Base-by-base conservation (phyloP, 53 echinoderm and acorn worm genomes). In the Henricia sp. region DNA sequence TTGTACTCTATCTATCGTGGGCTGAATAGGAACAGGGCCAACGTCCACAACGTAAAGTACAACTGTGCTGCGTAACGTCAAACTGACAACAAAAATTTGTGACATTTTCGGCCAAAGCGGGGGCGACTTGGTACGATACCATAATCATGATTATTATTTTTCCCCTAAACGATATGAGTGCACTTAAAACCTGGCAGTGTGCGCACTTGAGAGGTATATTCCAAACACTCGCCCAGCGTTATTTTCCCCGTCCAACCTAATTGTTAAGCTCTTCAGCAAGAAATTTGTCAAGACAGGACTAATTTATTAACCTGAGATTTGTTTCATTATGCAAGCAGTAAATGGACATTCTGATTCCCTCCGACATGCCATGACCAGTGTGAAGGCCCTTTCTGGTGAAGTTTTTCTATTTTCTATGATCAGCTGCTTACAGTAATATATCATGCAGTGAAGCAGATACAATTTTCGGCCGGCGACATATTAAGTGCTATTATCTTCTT, bases 1-100 rank as follows among this genome's bases (percentile, higher is more conserved):
- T 44, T 76, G 76, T 57, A 76, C 76, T 76, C 59, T 76, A 29
- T 57, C 42, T 58, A 58, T 76, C 76, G 57, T 39, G 58, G 40
- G 27, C 58, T 17, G 16, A n/a, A 11, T 24, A 38, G 36, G 24
- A 76, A 58, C 59, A 42, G 26, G 76, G 76, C 40, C 76, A 76
- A 76, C 41, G 76, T 76, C 76, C 76, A 76, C 38, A 11, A 27
- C 52, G 14, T 58, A 38, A 27, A 76, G 59, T 76, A 59, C 76
- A 38, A 71, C 76, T 40, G 27, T 28, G 5, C 42, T 23, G 25
- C 37, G 42, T 28, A 40, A 41, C 25, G 59, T 13, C 56, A 11
- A 37, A 57, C 56, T n/a, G n/a, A 37, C 26, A 53, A 37, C 28
- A 71, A 74, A 74, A 55, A n/a, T 58, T 20, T 57, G 58, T 37